A percentile compares a stretch with the other conserved stretches of the same genome.
Conservation (phyloP, 2,113 vertebrate species). For the Erinaceus europaeus region DNA sequence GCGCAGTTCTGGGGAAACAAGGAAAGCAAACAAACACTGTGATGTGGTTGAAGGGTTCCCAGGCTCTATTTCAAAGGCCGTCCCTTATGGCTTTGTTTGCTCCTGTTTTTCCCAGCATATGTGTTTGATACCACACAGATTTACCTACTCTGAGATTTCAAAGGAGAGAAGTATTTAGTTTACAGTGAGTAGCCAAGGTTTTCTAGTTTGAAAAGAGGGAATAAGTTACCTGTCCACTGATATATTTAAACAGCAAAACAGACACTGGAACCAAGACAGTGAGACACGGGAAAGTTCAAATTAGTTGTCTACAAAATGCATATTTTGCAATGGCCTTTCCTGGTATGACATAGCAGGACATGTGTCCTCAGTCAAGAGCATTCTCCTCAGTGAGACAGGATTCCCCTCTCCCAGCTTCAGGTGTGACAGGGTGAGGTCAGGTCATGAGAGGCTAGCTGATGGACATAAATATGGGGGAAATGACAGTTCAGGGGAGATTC, state of each 20-base stretch:
- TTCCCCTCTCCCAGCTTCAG: neutral
- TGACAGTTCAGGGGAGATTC: neutral
- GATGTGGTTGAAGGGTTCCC: constrained; percentile 65
- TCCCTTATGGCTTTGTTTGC: constrained; percentile 69
- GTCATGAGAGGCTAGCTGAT: neutral
- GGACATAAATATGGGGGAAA: neutral
- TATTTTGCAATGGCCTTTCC: neutral
- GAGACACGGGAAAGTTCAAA: constrained; percentile 47
- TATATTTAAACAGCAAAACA: too few relatives aligned
- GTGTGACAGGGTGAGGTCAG: neutral
- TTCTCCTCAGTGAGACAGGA: neutral
- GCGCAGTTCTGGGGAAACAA: constrained; percentile 67
- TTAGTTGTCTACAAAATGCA: neutral
- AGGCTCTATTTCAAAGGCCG: constrained; percentile 73
- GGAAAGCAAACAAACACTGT: constrained; percentile 67
- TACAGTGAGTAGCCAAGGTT: constrained; percentile 36
- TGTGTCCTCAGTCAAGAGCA: neutral
- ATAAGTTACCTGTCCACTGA: constrained; percentile 41
- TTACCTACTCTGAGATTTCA: constrained; percentile 62
- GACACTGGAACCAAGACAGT: neutral
- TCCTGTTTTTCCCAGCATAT: constrained; percentile 66
- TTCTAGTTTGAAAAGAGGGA: constrained; percentile 35
- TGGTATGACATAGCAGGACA: neutral
- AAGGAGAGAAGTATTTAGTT: constrained; percentile 51
- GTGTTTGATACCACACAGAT: constrained; percentile 64